Percentiles rank a stretch among this genome's conserved stretches.
phyloP scores from a whole-genome alignment of 2,888 invertebrate species.

The Rhabditophanes sp. region DNA sequence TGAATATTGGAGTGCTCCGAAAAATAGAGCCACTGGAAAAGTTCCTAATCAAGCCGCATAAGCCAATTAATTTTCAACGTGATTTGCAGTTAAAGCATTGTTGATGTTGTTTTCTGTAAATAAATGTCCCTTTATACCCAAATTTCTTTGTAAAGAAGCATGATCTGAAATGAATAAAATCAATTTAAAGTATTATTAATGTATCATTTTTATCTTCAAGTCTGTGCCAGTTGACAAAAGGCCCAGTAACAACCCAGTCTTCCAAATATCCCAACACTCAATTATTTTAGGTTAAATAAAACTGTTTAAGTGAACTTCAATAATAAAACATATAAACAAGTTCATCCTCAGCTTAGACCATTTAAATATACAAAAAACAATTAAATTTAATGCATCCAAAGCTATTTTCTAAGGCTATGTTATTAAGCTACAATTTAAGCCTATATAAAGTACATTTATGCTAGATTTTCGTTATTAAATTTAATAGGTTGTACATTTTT shows the following conservation, averaged over 20 bases:
- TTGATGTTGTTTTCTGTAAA: slow-evolving; percentile 33
- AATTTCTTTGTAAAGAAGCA: slow-evolving; percentile 3
- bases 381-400: too few relatives aligned
- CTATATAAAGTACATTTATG: too few relatives aligned
- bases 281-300: too few relatives aligned
- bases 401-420: too few relatives aligned
- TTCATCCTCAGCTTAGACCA: too few relatives aligned
- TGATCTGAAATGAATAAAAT: neutral
- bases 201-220: slow-evolving; percentile 22
- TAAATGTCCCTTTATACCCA: slow-evolving; percentile 24
- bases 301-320: too few relatives aligned
- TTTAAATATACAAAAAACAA: too few relatives aligned
- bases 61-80: slow-evolving; percentile 34
- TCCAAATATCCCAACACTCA: too few relatives aligned
- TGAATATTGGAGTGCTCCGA: slow-evolving; percentile 38
- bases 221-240: slow-evolving; percentile 32
- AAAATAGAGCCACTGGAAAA: slow-evolving; percentile 38
- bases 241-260: slow-evolving; percentile 20
- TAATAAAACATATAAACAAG: too few relatives aligned
- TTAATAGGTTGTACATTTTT: too few relatives aligned
- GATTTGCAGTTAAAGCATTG: slow-evolving; percentile 28
- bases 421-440: too few relatives aligned
- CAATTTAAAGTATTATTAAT: neutral
- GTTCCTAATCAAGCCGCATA: slow-evolving; percentile 32
- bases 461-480: too few relatives aligned